Conservation (phyloP, 1,140 invertebrate species). For the Drosophila biarmipes region DNA sequence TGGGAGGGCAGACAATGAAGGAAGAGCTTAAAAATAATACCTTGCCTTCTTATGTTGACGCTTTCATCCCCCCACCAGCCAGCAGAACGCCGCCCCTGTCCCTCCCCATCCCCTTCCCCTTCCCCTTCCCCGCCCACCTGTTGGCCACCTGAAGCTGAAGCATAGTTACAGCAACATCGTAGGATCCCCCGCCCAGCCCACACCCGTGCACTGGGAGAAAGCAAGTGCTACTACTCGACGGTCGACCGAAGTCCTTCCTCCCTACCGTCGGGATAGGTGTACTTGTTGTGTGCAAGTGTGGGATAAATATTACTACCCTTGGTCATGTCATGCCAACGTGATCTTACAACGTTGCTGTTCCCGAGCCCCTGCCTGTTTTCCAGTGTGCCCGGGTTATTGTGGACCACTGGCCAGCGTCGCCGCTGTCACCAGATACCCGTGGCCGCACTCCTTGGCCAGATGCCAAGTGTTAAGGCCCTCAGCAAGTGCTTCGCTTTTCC, state of each 20-base stretch:
- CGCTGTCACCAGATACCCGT: conserved; percentile 71
- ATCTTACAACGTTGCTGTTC: neutral
- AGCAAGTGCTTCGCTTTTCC: conserved; percentile 65
- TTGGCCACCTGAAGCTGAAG: conserved; percentile 42
- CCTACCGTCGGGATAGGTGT: too few relatives aligned
- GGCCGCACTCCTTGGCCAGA: conserved; percentile 44
- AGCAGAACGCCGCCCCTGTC: neutral
- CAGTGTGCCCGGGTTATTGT: neutral
- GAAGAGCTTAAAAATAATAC: conserved; percentile 83
- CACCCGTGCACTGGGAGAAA: neutral
- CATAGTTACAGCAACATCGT: conserved; percentile 69
- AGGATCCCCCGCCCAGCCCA: conserved; percentile 29
- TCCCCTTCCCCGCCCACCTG: conserved; percentile 33
- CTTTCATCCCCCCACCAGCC: conserved; percentile 23
- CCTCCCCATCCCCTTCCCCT: neutral
- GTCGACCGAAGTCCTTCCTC: too few relatives aligned
- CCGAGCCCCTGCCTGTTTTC: neutral
- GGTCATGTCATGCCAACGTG: too few relatives aligned
- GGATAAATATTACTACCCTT: too few relatives aligned
- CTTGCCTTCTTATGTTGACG: conserved; percentile 78
- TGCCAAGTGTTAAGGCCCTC: conserved; percentile 70
- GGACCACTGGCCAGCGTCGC: conserved; percentile 19
- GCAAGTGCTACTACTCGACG: neutral
- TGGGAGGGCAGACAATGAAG: conserved; percentile 76
- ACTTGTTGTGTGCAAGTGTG: too few relatives aligned